These are phyloP conservation scores for Cheumatopsyche charites DNA, from an alignment of 1,140 invertebrate species.

Conservation along the genomic window DNA sequence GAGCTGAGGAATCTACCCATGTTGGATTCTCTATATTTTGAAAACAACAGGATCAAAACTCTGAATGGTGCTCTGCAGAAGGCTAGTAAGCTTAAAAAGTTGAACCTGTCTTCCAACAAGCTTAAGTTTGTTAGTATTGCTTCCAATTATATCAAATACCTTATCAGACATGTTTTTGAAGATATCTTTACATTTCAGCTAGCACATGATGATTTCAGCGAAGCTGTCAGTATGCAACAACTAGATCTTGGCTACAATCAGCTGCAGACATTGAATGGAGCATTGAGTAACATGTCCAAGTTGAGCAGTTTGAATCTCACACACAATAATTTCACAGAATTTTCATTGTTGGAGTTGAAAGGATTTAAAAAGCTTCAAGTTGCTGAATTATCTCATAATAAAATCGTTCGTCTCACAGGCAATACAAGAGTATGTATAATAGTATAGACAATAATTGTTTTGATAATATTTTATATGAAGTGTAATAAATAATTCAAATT, in stretches of 20 bases:
- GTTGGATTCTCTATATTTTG: conserved; percentile 72
- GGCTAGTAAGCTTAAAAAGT: conserved; percentile 66
- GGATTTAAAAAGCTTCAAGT: conserved; percentile 69
- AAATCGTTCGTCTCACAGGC: conserved; percentile 69
- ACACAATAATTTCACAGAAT: conserved; percentile 75
- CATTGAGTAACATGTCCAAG: conserved; percentile 69
- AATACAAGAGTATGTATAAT: conserved; percentile 66
- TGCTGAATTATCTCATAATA: conserved; percentile 77
- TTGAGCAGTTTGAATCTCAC: conserved; percentile 74
- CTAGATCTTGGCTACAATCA: conserved; percentile 74
- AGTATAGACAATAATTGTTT: too few species aligned
- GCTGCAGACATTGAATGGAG: conserved; percentile 73
- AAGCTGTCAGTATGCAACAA: conserved; percentile 68
- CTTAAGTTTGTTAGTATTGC: conserved; percentile 69
- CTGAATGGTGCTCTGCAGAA: conserved; percentile 74
- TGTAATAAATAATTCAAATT: too few species aligned
- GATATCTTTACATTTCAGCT: conserved; percentile 61
- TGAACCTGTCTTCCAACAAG: conserved; percentile 74
- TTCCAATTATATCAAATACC: neutral
- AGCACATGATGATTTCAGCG: conserved; percentile 74
- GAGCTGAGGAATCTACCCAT: conserved; percentile 70
- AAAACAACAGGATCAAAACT: conserved; percentile 71
- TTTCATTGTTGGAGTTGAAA: conserved; percentile 76
- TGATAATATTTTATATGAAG: too few species aligned
- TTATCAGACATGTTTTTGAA: neutral